Evolutionary conservation across 2,113 vertebrate genomes (phyloP), one percentile per base, ranked within the genome.

Genomic region (Rhinogobius similis): DNA sequence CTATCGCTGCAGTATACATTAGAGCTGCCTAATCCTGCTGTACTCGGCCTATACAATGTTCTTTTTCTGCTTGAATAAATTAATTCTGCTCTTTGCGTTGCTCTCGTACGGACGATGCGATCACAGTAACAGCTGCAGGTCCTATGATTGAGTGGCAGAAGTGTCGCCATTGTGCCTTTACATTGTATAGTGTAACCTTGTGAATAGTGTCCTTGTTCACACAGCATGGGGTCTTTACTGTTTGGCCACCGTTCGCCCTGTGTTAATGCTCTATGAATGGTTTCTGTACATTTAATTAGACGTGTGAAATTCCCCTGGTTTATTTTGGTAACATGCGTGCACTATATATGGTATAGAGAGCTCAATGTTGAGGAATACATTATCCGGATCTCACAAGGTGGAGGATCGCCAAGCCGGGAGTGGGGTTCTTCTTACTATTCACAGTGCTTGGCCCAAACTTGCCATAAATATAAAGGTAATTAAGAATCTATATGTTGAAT

Each of bases 1-100:
- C 53, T 75, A n/a, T 61, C 71, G 26, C 73, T 20, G 21, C 29
- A 4, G 29, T 38, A 38, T 21, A 38, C 58, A 36, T 32, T 20
- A 24, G 21, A 13, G 52, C 52, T 29, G 14, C 27, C 5, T 27
- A 8, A 10, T 20, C 9, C 29, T 16, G 7, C 9, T 53, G 1
- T 11, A 4, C 21, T 1, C n/a, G 6, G 50, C 50, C 21, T 23
- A 23, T 24, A 11, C 44, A 18, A 20, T 20, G 44, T 3, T 48
- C 39, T 12, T 36, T 50, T 48, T 23, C 50, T 52, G 50, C 50
- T 10, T 52, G 50, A 52, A 52, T 52, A 52, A 52, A 52, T 52
- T 2, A 52, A 52, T 52, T 5, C 46, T n/a, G 4, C 9, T 26
- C 52, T 53, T 53, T 53, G 52, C 52, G 12, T 24, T 53, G 21